Evolutionary conservation across 2,888 invertebrate species (phyloP), one percentile per base, ranked within the genome.

Genomic region (Heliconius erato): DNA sequence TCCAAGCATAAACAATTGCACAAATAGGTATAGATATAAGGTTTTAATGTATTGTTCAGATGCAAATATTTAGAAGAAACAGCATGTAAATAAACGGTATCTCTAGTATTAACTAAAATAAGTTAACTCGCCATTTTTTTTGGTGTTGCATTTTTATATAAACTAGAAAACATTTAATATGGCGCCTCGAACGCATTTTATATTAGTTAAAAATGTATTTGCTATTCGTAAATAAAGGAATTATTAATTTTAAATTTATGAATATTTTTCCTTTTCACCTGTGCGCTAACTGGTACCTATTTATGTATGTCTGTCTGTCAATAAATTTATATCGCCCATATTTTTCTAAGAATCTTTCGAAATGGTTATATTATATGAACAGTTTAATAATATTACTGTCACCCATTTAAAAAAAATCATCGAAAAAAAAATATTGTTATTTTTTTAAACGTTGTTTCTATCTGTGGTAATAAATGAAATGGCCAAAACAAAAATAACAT

Each of bases 11-110:
- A 92, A 92, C 95, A 95, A 93, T 95, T 95, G 95, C 95, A 95
- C 94, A 90, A 88, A 90, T 90, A 92, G 90, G 88, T 89, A 88
- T 95, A 95, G 93, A 80, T 84, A 84, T 96, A 95, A 95, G 95
- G 92, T 95, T 95, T 95, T 94, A 95, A 94, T 93, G 94, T 95
- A 95, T 95, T 95, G 94, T 96, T 96, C 95, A 95, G 95, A 95
- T 95, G 95, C 95, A 94, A 93, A 95, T 95, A 95, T 96, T 95
- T 94, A 94, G 95, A 94, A 94, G 95, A 93, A 94, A 93, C 93
- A 92, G 91, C 92, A 91, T 95, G 95, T 95, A 95, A 94, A 95
- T 95, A 95, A 63, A 93, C 89, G 88, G 87, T 91, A 91, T 91
- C 89, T 74, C 91, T 92, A 92, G 91, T 90, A 87, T 90, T 91